Conservation (phyloP, 2,113 vertebrate species). For the Thryonomys swinderianus region DNA sequence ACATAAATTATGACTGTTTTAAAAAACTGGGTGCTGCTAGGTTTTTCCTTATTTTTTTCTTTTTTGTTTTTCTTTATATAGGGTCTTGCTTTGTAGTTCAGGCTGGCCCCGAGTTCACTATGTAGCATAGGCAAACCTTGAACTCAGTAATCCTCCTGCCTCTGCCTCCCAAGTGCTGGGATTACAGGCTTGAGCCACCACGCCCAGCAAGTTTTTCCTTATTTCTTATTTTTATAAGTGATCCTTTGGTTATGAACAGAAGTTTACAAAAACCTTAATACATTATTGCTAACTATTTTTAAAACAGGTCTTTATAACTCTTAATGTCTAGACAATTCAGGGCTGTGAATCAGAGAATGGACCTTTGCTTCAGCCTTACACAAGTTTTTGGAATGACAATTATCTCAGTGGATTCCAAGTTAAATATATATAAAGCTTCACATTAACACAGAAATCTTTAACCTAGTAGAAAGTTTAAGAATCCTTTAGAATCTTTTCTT, state of each 20-base stretch:
- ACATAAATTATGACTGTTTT: constrained; percentile 24
- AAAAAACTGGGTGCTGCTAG: background rate
- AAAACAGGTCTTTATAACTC: background rate
- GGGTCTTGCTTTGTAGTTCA: too few species aligned
- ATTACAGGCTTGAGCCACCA: too few species aligned
- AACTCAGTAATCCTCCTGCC: too few species aligned
- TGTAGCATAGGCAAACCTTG: too few species aligned
- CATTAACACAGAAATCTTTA: constrained; percentile 34
- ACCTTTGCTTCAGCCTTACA: constrained; percentile 15
- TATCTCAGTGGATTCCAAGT: background rate
- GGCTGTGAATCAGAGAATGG: background rate
- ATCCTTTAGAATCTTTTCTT: constrained; percentile 11
- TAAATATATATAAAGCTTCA: background rate
- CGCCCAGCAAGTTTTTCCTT: too few species aligned
- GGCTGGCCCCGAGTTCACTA: too few species aligned
- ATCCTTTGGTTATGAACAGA: constrained; percentile 36
- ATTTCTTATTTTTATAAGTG: constrained; percentile 46
- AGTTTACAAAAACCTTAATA: background rate
- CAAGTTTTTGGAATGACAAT: constrained; percentile 40
- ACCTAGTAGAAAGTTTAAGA: constrained; percentile 13
- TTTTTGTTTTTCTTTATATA: too few species aligned
- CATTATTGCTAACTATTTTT: constrained; percentile 44
- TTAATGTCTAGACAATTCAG: constrained; percentile 32
- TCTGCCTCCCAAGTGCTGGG: too few species aligned
- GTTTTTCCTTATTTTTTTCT: too few species aligned